A percentile compares a stretch with the other conserved stretches of the same genome.
Conservation (phyloP, 1,140 invertebrate species). For the Lasioglossum albipes region DNA sequence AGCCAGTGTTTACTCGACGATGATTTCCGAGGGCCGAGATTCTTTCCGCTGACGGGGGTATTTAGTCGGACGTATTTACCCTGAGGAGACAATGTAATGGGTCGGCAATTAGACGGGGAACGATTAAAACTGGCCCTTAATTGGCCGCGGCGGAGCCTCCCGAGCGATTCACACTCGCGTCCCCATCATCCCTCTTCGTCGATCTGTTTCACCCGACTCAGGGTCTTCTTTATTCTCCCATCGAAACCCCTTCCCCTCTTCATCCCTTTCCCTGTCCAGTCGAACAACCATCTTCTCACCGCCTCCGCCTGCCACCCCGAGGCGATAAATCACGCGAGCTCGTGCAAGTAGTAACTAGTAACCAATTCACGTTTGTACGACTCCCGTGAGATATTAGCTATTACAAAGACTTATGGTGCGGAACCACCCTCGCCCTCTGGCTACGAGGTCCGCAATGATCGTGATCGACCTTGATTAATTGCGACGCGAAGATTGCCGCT, state of each 20-base stretch:
- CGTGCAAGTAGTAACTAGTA: constrained; percentile 76
- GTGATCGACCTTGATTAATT: constrained; percentile 67
- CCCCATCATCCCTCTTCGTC: constrained; percentile 47
- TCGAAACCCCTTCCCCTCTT: neutral
- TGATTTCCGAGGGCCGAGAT: constrained; percentile 53
- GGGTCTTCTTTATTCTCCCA: constrained; percentile 7
- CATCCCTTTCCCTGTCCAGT: constrained; percentile 40
- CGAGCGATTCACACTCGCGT: constrained; percentile 66
- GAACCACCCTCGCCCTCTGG: constrained; percentile 39
- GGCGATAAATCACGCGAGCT: constrained; percentile 76
- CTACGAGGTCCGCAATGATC: constrained; percentile 54
- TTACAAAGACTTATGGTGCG: constrained; percentile 74
- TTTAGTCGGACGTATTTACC: constrained; percentile 66
- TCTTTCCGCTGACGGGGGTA: constrained; percentile 53
- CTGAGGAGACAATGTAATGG: constrained; percentile 74
- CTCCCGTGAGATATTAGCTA: constrained; percentile 77
- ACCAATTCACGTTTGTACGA: constrained; percentile 77
- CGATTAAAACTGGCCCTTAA: constrained; percentile 78
- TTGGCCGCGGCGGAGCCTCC: constrained; percentile 69
- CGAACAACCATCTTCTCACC: constrained; percentile 44
- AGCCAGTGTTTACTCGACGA: constrained; percentile 45
- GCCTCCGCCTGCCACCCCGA: constrained; percentile 48
- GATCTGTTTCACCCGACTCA: neutral
- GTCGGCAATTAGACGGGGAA: constrained; percentile 73
- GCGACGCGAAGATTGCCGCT: constrained; percentile 42